Conservation (phyloP, 2,113 vertebrate genomes). For the Pelmatolapia mariae region DNA sequence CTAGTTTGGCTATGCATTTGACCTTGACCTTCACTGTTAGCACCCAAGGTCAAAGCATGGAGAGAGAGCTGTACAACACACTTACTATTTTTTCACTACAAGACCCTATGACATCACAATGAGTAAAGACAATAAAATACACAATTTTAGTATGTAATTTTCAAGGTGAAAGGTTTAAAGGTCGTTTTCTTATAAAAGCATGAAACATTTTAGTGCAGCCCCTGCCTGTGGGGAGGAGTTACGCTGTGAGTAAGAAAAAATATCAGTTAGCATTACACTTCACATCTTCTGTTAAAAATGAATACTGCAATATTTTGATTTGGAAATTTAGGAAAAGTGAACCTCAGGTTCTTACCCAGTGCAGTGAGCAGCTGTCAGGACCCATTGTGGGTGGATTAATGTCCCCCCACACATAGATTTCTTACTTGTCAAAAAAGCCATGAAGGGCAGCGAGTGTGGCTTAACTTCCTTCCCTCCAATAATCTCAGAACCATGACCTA, state of each 20-base stretch:
- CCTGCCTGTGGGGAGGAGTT: not conserved
- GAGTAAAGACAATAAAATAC: not conserved
- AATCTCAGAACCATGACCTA: too few relatives aligned
- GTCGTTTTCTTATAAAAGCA: not conserved
- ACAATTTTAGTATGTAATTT: not conserved
- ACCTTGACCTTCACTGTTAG: not conserved
- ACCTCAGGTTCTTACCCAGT: not conserved
- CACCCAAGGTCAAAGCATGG: not conserved
- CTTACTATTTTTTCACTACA: not conserved
- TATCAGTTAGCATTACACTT: not conserved
- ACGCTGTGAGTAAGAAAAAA: fast-evolving
- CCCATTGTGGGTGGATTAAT: not conserved
- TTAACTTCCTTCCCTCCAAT: too few relatives aligned
- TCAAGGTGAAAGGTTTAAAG: not conserved
- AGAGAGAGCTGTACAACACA: not conserved
- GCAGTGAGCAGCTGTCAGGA: not conserved
- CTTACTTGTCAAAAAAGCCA: too few relatives aligned
- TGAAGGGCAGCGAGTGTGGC: too few relatives aligned
- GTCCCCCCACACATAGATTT: too few relatives aligned
- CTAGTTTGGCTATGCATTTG: not conserved
- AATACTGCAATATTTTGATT: not conserved
- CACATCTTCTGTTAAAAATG: not conserved
- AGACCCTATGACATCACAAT: fast-evolving
- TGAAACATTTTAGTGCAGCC: not conserved
- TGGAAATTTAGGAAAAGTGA: not conserved